A percentile compares a stretch with the other conserved stretches of the same genome.
These are phyloP conservation scores for Scophthalmus maximus DNA, from an alignment of 2,113 vertebrate genomes.

Conservation along the genomic window DNA sequence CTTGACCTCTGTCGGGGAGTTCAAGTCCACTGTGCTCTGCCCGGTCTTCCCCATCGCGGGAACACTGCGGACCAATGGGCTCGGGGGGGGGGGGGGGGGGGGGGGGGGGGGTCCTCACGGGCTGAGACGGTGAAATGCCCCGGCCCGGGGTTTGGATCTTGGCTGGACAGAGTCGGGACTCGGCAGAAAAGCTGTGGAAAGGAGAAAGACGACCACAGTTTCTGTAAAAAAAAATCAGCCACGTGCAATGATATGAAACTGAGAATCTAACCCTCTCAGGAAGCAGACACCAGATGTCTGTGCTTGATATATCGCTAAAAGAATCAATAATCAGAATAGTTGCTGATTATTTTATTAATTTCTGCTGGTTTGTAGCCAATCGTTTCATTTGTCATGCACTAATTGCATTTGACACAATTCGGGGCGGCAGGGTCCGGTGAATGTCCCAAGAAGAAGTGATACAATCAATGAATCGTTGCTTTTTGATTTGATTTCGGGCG, in stretches of 20 bases:
- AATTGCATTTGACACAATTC: too few species aligned
- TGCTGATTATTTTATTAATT: not conserved
- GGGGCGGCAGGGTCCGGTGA: too few species aligned
- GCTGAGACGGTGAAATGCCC: not conserved
- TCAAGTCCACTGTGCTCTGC: conserved; percentile 84
- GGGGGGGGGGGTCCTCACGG: conserved; percentile 19
- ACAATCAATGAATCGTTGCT: not conserved
- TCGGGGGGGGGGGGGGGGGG: too few species aligned
- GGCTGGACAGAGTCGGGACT: conserved; percentile 19
- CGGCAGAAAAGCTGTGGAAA: conserved; percentile 29
- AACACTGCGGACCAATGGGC: conserved; percentile 42
- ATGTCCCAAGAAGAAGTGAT: too few species aligned
- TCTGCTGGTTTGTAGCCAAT: too few species aligned
- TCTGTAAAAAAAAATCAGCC: too few species aligned
- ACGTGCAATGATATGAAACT: too few species aligned
- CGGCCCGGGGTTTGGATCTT: not conserved
- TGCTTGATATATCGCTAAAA: too few species aligned
- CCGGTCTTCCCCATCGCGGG: conserved; percentile 87
- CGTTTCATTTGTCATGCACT: not conserved
- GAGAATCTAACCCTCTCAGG: too few species aligned
- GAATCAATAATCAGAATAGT: too few species aligned
- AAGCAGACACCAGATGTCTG: too few species aligned
- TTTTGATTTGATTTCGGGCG: not conserved
- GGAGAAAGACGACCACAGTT: not conserved
- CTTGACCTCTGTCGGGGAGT: conserved; percentile 84